Base-by-base conservation (phyloP, 2,888 invertebrate genomes). In the Ornithoptera alexandrae region DNA sequence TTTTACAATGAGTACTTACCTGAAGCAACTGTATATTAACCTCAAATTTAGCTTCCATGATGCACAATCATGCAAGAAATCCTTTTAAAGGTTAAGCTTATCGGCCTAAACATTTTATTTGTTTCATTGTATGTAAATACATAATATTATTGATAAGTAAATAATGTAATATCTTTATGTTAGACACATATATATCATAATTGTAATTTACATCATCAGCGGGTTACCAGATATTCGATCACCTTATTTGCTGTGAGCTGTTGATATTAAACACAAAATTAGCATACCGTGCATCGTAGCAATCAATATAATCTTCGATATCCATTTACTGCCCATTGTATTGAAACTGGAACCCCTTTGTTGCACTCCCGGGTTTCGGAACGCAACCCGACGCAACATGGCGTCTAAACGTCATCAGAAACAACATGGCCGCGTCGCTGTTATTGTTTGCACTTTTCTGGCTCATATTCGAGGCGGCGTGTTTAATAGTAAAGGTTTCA, bases 351-450 rank as follows among this genome's bases (percentile, higher is more conserved):
- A 80, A 73, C 75, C 76, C 84, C 86, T 87, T 90, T 90, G 90
- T 90, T 89, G 83, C 73, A 70, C 71, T 72, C 73, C 71, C 72
- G 73, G 67, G 72, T 76, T 74, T 75, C 74, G 73, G 75, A 75
- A 76, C 75, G 77, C 77, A 81, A 82, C 76, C 74, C 78, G 79
- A 83, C 77, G 77, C 81, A 83, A 82, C 74, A 85, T 84, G 84
- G 84, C 86, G 79, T 78, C 77, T 74, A 81, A 84, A 85, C 87
- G 88, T 88, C 88, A 88, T 80, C 75, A 77, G 77, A 85, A 80
- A 77, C 84, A 89, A 87, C 77, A 90, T 90, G 90, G 90, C 89
- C 76, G 83, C 75, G 73, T 73, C 74, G 77, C 80, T 78, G 83
- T 84, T 85, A 88, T 87, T 87, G 87, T 87, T 86, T 78, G 78